Conservation (phyloP, 1,140 invertebrate species). For the Sinella curviseta region DNA sequence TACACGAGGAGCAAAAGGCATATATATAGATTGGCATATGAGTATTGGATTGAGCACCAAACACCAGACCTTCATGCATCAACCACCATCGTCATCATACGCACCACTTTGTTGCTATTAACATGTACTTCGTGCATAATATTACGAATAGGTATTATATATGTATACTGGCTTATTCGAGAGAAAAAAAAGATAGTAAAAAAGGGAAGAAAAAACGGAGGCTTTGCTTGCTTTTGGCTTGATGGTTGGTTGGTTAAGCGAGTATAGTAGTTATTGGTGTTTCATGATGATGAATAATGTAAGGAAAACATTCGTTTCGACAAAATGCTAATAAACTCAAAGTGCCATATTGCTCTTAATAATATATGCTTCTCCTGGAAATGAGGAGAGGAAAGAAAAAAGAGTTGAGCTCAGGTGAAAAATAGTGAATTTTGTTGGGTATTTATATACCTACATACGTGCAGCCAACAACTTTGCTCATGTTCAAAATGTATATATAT, state of each 20-base stretch:
- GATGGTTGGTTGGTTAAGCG: too few relatives aligned
- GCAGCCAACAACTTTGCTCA: too few relatives aligned
- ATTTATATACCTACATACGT: too few relatives aligned
- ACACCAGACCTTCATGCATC: not conserved
- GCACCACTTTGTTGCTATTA: too few relatives aligned
- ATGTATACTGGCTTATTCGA: too few relatives aligned
- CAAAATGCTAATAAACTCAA: conserved; percentile 13
- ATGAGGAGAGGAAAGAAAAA: not conserved
- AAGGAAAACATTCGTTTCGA: conserved; percentile 13
- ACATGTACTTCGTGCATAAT: too few relatives aligned
- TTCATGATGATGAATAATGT: conserved; percentile 13
- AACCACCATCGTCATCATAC: too few relatives aligned
- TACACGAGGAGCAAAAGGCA: not conserved
- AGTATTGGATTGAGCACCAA: not conserved
- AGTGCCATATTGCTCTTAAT: conserved; percentile 19
- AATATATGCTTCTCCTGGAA: conserved; percentile 19
- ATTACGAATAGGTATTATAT: not conserved
- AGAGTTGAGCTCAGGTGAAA: not conserved
- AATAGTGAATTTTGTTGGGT: not conserved
- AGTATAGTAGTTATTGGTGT: not conserved
- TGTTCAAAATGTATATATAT: too few relatives aligned
- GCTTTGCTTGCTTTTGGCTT: not conserved
- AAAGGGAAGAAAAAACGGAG: not conserved
- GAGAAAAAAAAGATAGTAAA: too few relatives aligned
- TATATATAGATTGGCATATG: not conserved